Conservation (phyloP, 1,140 invertebrate species). For the Eriosoma lanigerum region DNA sequence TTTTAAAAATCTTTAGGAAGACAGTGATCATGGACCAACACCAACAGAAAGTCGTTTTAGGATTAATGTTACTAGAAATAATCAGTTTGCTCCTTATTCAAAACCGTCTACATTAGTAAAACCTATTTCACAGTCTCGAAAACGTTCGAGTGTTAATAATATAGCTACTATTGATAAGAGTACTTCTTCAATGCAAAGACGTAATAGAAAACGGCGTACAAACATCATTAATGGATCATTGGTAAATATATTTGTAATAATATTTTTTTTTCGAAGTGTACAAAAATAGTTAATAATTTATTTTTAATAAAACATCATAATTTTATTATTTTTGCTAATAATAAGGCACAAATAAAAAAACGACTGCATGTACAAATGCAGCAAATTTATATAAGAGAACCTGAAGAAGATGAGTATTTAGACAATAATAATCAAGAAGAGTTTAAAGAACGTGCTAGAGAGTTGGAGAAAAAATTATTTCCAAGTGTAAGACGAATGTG, state of each 20-base stretch:
- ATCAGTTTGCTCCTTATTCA: constrained; percentile 26
- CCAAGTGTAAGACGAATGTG: constrained; percentile 67
- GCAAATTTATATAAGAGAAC: constrained; percentile 44
- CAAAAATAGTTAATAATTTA: not conserved
- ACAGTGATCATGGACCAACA: constrained; percentile 34
- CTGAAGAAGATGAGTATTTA: constrained; percentile 35
- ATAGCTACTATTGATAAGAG: constrained; percentile 41
- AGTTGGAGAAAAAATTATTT: constrained; percentile 73
- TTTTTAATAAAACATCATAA: not conserved
- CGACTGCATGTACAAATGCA: constrained; percentile 40
- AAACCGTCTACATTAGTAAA: constrained; percentile 18
- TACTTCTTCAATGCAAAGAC: constrained; percentile 32
- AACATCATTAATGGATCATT: constrained; percentile 48
- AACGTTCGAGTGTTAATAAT: constrained; percentile 40
- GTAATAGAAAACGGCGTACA: constrained; percentile 36
- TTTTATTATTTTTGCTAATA: constrained; percentile 13
- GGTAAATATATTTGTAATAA: not conserved
- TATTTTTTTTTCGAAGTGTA: no score
- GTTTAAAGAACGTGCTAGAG: constrained; percentile 76
- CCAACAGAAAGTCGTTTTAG: constrained; percentile 40
- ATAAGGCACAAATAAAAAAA: constrained; percentile 51
- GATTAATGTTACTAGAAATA: constrained; percentile 10
- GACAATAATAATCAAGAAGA: constrained; percentile 57
- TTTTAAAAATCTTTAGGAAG: constrained; percentile 18
- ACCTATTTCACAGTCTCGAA: constrained; percentile 14